phyloP scores from a whole-genome alignment of 2,797 vertebrate genomes.

The Danio tinwini region DNA sequence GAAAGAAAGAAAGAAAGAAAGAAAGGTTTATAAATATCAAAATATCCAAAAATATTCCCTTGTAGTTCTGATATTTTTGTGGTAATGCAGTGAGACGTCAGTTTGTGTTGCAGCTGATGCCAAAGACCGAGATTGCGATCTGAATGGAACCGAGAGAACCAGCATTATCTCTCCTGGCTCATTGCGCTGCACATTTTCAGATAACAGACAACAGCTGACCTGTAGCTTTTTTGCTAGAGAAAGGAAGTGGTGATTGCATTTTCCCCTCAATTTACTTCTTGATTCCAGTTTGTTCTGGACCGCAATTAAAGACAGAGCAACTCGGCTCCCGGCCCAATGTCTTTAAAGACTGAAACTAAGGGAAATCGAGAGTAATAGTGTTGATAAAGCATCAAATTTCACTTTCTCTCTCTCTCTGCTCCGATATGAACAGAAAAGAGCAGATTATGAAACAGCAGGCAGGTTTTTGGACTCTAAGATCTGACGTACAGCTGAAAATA shows the following conservation, averaged over 20 bases:
- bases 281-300: constrained; percentile 58
- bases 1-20: too few relatives aligned
- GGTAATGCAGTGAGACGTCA: not conserved
- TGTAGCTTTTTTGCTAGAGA: constrained; percentile 14
- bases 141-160: not conserved
- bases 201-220: constrained; percentile 15
- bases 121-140: constrained; percentile 27
- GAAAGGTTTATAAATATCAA: too few relatives aligned
- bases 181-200: not conserved
- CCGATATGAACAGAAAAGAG: constrained; percentile 4
- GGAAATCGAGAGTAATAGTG: not conserved
- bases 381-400: not conserved
- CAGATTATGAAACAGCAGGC: not conserved
- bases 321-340: not conserved
- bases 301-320: constrained; percentile 51
- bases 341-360: not conserved
- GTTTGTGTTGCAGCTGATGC: not conserved
- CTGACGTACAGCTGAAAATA: not conserved
- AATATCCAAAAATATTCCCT: too few relatives aligned
- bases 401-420: not conserved
- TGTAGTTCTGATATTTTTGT: not conserved
- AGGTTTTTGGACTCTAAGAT: not conserved
- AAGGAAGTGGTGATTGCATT: constrained; percentile 59
- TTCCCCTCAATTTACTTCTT: constrained; percentile 63
- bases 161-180: constrained; percentile 31